These are phyloP conservation scores for Oscheius onirici DNA, from an alignment of 2,888 invertebrate genomes.

Conservation along the genomic window DNA sequence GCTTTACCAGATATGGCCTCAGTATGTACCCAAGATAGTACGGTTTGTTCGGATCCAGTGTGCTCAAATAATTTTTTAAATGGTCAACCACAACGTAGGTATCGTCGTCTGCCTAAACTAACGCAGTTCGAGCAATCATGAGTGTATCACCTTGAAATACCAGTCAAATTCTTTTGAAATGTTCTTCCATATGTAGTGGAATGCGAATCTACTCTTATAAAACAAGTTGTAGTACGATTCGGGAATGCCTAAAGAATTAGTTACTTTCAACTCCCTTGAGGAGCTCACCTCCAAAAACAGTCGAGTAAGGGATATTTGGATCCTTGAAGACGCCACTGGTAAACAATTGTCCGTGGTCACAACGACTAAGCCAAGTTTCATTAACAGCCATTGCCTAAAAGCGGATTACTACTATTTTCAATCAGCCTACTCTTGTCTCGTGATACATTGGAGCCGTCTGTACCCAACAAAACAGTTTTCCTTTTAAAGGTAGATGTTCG, in stretches of 20 bases:
- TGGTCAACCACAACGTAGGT: constrained; percentile 49
- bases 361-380: constrained; percentile 45
- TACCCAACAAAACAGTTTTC: constrained; percentile 37
- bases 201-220: constrained; percentile 48
- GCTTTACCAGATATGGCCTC: constrained; percentile 37
- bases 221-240: constrained; percentile 46
- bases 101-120: constrained; percentile 49
- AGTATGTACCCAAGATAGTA: constrained; percentile 45
- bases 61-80: constrained; percentile 33
- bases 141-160: constrained; percentile 47
- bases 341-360: constrained; percentile 49
- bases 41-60: constrained; percentile 38
- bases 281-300: constrained; percentile 39
- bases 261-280: not conserved
- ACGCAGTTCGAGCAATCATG: not conserved
- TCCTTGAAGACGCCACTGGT: constrained; percentile 28
- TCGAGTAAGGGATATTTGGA: constrained; percentile 44
- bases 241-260: constrained; percentile 40
- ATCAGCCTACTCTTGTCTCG: constrained; percentile 14
- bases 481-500: constrained; percentile 17
- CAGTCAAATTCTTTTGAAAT: constrained; percentile 51
- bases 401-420: not conserved
- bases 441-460: constrained; percentile 36
- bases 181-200: constrained; percentile 43
- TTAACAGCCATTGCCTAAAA: constrained; percentile 41